phyloP scores from a whole-genome alignment of 2,797 vertebrate genomes.

The Amphiprion clarkii region DNA sequence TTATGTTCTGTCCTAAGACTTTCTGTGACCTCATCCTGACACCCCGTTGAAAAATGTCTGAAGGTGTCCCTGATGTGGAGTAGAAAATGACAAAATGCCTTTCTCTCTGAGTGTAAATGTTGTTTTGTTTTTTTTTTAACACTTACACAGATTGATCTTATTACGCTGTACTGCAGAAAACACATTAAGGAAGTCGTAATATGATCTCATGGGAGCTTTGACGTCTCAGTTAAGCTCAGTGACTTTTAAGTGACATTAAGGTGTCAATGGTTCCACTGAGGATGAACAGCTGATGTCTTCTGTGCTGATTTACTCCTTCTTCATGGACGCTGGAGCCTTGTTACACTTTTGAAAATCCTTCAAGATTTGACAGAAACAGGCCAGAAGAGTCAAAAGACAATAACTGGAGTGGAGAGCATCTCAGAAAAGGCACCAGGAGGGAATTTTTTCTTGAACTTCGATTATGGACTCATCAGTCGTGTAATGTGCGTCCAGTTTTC shows the following conservation, averaged over 20 bases:
- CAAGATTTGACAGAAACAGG: conserved; percentile 16
- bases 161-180: neutral
- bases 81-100: neutral
- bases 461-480: neutral
- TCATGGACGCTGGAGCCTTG: neutral
- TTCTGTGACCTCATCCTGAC: too few relatives aligned
- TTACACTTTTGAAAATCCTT: neutral
- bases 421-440: neutral
- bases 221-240: neutral
- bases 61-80: neutral
- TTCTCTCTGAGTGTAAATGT: neutral
- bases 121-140: neutral
- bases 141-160: neutral
- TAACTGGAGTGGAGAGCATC: neutral
- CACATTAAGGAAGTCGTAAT: neutral
- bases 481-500: neutral
- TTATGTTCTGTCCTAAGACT: too few relatives aligned
- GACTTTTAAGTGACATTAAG: conserved; percentile 10
- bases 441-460: conserved; percentile 10
- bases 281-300: neutral
- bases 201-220: conserved; percentile 1
- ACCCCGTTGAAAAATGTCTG: too few relatives aligned
- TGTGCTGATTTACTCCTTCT: conserved; percentile 8
- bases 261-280: neutral
- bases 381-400: conserved; percentile 19